phyloP scores from a whole-genome alignment of 2,113 vertebrate species.

The Colius striatus region DNA sequence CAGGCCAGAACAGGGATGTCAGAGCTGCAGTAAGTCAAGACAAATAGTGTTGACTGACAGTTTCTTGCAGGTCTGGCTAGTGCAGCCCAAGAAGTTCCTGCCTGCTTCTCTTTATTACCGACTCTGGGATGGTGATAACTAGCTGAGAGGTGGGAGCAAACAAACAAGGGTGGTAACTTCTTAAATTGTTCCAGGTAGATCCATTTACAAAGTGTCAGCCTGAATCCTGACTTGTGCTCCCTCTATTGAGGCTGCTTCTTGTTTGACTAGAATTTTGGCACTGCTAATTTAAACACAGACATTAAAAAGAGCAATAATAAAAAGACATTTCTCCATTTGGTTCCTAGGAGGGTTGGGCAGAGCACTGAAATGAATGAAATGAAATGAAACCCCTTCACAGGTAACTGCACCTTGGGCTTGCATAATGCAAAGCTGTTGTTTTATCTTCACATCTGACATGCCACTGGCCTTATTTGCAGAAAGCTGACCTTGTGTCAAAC shows the following conservation, averaged over 20 bases:
- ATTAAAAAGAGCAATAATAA: neutral
- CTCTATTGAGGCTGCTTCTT: neutral
- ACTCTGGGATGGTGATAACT: neutral
- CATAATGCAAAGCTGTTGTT: neutral
- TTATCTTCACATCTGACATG: slow-evolving; percentile 52
- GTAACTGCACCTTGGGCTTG: slow-evolving; percentile 4
- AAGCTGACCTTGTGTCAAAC: slow-evolving; percentile 37
- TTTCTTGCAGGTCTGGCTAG: neutral
- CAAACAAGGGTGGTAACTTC: neutral
- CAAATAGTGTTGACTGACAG: neutral
- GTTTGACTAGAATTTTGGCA: neutral
- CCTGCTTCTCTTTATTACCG: neutral
- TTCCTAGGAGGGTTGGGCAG: neutral
- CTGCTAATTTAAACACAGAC: fast-evolving
- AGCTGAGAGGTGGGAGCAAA: slow-evolving; percentile 1
- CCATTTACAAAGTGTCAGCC: neutral
- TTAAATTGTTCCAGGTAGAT: neutral
- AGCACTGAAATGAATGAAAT: neutral
- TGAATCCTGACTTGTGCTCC: neutral
- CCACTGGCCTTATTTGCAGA: slow-evolving; percentile 9
- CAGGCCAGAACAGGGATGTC: neutral
- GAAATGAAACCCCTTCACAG: neutral
- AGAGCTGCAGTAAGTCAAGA: slow-evolving; percentile 3
- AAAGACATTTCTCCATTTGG: neutral
- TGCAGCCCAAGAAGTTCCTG: neutral